phyloP scores from a whole-genome alignment of 92 coral and sea anemone genomes.

The Porites divaricata region DNA sequence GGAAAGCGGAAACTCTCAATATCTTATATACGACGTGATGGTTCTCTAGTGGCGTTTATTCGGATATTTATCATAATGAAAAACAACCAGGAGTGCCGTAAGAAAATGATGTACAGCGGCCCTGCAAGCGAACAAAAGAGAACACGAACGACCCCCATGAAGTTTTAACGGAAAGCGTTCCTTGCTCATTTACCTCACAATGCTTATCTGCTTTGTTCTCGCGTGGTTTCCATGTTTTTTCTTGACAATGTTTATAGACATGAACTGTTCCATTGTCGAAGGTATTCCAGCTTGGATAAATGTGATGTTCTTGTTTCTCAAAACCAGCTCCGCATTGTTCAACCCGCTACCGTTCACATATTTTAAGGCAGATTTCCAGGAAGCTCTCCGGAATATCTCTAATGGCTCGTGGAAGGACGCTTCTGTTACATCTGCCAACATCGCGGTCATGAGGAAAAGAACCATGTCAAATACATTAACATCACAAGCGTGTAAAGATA shows the following conservation, averaged over 20 bases:
- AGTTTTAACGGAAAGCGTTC: conserved; percentile 55
- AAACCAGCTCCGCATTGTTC: conserved; percentile 65
- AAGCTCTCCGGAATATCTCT: conserved; percentile 42
- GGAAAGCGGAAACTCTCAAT: background rate
- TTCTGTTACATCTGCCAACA: background rate
- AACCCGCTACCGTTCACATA: conserved; percentile 73
- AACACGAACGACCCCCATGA: no score
- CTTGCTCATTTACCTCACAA: conserved; percentile 42
- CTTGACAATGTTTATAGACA: conserved; percentile 61
- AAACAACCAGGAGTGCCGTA: conserved; percentile 15
- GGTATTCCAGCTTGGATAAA: conserved; percentile 61
- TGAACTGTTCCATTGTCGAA: conserved; percentile 8
- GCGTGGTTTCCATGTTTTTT: conserved; percentile 85
- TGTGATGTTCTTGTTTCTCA: conserved; percentile 55
- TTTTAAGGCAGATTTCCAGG: conserved; percentile 72
- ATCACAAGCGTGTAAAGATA: no score
- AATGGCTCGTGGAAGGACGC: background rate
- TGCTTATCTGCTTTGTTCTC: conserved; percentile 56
- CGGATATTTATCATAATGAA: conserved; percentile 44
- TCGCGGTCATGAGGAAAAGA: background rate
- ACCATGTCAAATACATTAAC: background rate
- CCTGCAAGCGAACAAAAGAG: background rate
- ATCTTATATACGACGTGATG: conserved; percentile 30
- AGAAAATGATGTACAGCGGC: background rate
- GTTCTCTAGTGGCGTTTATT: conserved; percentile 47